Conservation (phyloP, 2,888 invertebrate species). For the Scrobipalpa atriplicella region DNA sequence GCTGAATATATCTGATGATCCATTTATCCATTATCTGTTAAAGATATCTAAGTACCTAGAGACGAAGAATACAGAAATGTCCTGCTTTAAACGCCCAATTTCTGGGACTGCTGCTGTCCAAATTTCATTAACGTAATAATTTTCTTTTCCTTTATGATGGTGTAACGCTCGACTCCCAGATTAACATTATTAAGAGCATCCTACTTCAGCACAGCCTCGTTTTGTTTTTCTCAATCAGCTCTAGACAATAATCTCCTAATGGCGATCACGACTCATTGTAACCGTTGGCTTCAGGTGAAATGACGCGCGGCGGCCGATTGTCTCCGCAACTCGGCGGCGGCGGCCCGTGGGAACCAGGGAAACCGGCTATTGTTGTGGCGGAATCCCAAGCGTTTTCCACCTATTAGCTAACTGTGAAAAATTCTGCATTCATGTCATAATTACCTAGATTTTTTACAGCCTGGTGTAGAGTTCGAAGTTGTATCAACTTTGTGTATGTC, state of each 20-base stretch:
- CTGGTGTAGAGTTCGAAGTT: not conserved
- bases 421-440: not conserved
- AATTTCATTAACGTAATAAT: no score
- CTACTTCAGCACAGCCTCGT: not conserved
- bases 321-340: not conserved
- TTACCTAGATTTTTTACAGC: not conserved
- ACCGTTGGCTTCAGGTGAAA: conserved; percentile 5
- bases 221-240: not conserved
- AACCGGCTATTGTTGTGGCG: conserved; percentile 13
- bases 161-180: not conserved
- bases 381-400: not conserved
- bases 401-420: conserved; percentile 12
- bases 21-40: no score
- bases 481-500: not conserved
- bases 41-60: no score
- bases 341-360: conserved; percentile 18
- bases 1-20: no score
- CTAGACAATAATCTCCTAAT: not conserved
- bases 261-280: conserved; percentile 6
- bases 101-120: no score
- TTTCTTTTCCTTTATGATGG: no score
- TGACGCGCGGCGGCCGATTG: not conserved
- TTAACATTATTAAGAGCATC: not conserved
- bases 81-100: no score
- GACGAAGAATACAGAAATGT: no score